Conservation (phyloP, 2,113 vertebrate species). For the Sinocyclocheilus anshuiensis region DNA sequence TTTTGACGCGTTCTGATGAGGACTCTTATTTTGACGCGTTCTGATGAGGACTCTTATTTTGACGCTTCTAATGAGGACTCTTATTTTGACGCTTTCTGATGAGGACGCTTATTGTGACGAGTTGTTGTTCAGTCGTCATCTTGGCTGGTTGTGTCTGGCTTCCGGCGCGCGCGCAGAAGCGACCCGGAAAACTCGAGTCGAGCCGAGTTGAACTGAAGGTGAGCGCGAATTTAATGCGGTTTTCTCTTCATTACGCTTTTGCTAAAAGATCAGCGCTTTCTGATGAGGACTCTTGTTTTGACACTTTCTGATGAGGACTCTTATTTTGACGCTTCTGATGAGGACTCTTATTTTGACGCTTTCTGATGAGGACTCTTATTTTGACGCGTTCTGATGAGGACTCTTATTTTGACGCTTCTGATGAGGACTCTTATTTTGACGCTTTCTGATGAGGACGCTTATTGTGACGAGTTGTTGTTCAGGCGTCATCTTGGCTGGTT, state of each 20-base stretch:
- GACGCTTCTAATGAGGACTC: background rate
- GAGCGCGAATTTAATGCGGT: background rate
- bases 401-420: constrained; percentile 10
- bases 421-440: constrained; percentile 16
- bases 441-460: too few species aligned
- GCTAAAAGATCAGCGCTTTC: background rate
- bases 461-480: background rate
- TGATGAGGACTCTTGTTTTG: constrained; percentile 8
- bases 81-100: background rate
- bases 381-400: background rate
- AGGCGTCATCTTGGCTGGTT: background rate
- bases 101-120: too few species aligned
- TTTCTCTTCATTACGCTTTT: background rate
- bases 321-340: background rate
- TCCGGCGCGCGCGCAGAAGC: constrained; percentile 28
- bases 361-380: background rate
- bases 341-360: constrained; percentile 15
- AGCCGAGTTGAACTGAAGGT: background rate
- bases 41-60: constrained; percentile 4
- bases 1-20: background rate
- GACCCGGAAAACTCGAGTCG: constrained; percentile 10
- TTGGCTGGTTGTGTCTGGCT: constrained; percentile 3
- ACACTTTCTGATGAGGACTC: background rate
- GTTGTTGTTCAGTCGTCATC: background rate
- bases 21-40: constrained; percentile 20